Evolutionary conservation across 2,888 invertebrate species (phyloP), one percentile per base, ranked within the genome.

Genomic region (Ferdinandea cuprea): DNA sequence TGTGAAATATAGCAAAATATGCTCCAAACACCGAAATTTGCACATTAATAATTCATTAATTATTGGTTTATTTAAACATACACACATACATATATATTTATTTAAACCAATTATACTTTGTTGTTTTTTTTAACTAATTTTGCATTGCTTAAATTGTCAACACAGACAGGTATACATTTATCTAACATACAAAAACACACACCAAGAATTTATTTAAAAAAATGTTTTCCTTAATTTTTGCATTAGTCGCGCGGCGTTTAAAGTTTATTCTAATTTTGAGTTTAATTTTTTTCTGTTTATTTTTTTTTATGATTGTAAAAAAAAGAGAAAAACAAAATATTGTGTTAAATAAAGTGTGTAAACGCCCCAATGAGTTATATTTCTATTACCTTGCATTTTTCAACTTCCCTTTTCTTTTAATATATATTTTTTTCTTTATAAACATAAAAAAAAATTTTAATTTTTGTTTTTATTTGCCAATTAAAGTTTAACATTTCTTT

Each of bases 11-110:
- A 63, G 72, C 78, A 42, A 83, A 81, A 68, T 78, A 86, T 86
- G 86, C 86, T 85, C 86, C 86, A 86, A 86, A 86, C 86, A 86
- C 86, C 86, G 86, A 86, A 86, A 86, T 86, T 86, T 73, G 72
- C 78, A 83, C 72, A 83, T 83, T 44, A 78, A 66, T 50, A 56
- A 61, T 59, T 50, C 50, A 61, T 59, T 48, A 59, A 44, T 40
- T 65, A 28, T 17, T 61, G 44, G 35, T 61, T 48, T 54, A 59
- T 74, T 65, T 76, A 65, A 63, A 68, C 74, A 69, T 44, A 52
- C 40, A 72, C 40, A 44, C 54, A 68, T 37, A 37, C 17, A 54
- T 37, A 32, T 15, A 30, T 30, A 44, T 28, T 30, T 48, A 59
- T 59, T 59, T 48, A 58, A 21, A 52, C 50, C 44, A 17, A 42